A percentile compares a stretch with the other conserved stretches of the same genome.
phyloP scores from a whole-genome alignment of 1,140 invertebrate species.

The Bombus vancouverensis region DNA sequence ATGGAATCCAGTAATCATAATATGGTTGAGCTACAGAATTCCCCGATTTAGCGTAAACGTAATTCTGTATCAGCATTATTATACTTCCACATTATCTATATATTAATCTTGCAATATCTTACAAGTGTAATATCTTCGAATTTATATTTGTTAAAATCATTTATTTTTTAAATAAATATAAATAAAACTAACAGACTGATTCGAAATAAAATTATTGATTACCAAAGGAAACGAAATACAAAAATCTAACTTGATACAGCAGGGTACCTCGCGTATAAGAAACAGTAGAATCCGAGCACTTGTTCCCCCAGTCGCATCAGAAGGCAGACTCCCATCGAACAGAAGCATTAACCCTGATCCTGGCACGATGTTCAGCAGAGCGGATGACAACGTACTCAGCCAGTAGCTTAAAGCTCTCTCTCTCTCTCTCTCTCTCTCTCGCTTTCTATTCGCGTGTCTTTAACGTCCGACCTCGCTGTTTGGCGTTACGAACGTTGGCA shows the following conservation, averaged over 20 bases:
- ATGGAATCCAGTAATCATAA: neutral
- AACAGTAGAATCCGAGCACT: constrained; percentile 45
- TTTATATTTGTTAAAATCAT: neutral
- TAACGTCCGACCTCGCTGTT: constrained; percentile 23
- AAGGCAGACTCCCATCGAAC: constrained; percentile 78
- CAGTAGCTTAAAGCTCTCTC: constrained; percentile 76
- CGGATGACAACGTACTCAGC: constrained; percentile 82
- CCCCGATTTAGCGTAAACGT: neutral
- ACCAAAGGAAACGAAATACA: neutral
- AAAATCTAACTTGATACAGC: neutral
- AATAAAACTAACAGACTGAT: neutral
- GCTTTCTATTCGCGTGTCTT: constrained; percentile 64
- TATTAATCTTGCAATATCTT: too few relatives aligned
- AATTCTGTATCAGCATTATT: neutral
- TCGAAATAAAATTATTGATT: neutral
- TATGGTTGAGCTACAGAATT: neutral
- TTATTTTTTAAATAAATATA: neutral
- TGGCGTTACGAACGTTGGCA: constrained; percentile 22
- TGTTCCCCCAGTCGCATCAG: constrained; percentile 61
- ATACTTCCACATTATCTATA: too few relatives aligned
- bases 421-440: constrained; percentile 3
- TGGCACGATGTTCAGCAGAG: constrained; percentile 81
- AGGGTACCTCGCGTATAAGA: constrained; percentile 10
- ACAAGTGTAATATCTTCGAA: neutral
- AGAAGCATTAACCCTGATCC: constrained; percentile 82